Percentiles rank a stretch among this genome's conserved stretches.
phyloP scores from a whole-genome alignment of 92 coral and sea anemone genomes.

The Scolanthus callimorphus region DNA sequence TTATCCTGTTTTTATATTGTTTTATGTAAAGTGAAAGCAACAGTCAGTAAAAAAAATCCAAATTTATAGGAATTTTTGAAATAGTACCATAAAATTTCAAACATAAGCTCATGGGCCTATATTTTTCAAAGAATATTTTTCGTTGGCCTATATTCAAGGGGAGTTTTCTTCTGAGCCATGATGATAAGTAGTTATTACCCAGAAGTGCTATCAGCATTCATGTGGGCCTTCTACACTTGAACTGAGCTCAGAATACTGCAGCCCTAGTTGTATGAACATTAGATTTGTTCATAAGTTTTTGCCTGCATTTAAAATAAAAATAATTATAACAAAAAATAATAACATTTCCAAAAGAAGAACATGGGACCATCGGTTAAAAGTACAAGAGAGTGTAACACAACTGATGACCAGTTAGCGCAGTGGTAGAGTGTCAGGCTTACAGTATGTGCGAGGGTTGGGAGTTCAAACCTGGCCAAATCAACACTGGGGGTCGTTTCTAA shows the following conservation, averaged over 20 bases:
- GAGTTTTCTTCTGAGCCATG: slow-evolving; percentile 92
- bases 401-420: background rate
- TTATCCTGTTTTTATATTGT: too few species aligned
- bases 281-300: too few species aligned
- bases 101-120: too few species aligned
- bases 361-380: background rate
- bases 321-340: too few species aligned
- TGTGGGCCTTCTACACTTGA: slow-evolving; percentile 87
- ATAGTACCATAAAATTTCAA: background rate
- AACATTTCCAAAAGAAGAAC: too few species aligned
- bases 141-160: background rate
- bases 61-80: background rate
- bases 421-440: too few species aligned
- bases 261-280: background rate
- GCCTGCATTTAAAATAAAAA: too few species aligned
- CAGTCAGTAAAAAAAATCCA: background rate
- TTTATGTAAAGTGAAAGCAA: background rate
- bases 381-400: background rate
- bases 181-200: slow-evolving; percentile 34
- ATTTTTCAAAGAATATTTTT: too few species aligned
- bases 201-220: slow-evolving; percentile 47
- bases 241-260: slow-evolving; percentile 89
- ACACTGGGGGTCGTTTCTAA: too few species aligned
- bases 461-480: too few species aligned
- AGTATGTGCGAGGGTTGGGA: too few species aligned